Evolutionary conservation across 1,140 invertebrate genomes (phyloP).

Genomic region (Ericerus pela): DNA sequence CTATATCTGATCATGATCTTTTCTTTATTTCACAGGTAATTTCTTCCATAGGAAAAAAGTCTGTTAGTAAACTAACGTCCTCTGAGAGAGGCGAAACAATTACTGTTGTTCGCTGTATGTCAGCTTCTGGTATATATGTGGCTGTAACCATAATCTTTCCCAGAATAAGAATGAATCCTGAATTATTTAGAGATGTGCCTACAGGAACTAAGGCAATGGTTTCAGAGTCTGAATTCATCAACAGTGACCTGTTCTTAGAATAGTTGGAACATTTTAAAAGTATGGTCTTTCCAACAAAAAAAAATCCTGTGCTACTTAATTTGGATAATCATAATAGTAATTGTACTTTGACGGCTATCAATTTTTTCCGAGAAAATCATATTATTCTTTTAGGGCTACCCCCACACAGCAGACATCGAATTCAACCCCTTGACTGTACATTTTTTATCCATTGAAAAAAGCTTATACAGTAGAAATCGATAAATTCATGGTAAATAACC

Average conservation of each 20-base stretch:
- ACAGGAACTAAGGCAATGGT: slow-evolving; percentile 17
- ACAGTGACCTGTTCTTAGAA: slow-evolving; percentile 25
- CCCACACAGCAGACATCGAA: slow-evolving; percentile 24
- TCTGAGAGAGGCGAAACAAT: slow-evolving; percentile 30
- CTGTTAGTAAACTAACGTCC: slow-evolving; percentile 30
- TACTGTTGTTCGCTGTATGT: slow-evolving; percentile 25
- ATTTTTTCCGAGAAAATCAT: not conserved
- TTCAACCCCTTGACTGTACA: slow-evolving; percentile 26
- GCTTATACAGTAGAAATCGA: slow-evolving; percentile 20
- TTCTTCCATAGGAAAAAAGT: slow-evolving; percentile 24
- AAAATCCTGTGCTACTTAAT: slow-evolving; percentile 23
- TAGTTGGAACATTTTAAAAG: slow-evolving; percentile 28
- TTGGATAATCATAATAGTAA: slow-evolving; percentile 25
- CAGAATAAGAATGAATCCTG: slow-evolving; percentile 26
- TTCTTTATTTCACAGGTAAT: too few species aligned
- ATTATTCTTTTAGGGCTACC: slow-evolving; percentile 24
- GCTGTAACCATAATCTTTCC: slow-evolving; percentile 30
- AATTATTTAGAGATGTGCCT: slow-evolving; percentile 24
- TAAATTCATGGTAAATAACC: slow-evolving; percentile 24
- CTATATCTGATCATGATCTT: too few species aligned
- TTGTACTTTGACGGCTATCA: not conserved
- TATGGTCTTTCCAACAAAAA: slow-evolving; percentile 14
- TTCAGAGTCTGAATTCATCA: slow-evolving; percentile 16
- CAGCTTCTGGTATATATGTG: slow-evolving; percentile 25
- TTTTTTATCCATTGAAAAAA: slow-evolving; percentile 19